phyloP scores from a whole-genome alignment of 1,140 invertebrate species.

The Drosophila bocqueti region DNA sequence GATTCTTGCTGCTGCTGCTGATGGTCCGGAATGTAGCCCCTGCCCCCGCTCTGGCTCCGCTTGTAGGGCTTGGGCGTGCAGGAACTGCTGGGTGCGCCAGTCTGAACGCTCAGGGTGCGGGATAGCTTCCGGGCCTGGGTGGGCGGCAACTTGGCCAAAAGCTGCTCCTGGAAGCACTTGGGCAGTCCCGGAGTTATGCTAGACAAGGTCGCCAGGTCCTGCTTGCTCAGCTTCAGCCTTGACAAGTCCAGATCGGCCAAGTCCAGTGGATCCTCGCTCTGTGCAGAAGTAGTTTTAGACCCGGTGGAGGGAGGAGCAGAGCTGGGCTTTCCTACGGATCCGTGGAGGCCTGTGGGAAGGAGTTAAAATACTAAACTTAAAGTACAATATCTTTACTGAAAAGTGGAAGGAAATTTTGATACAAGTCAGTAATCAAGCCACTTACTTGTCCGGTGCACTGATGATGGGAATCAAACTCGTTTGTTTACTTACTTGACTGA shows the following conservation, averaged over 20 bases:
- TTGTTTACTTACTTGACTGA: constrained; percentile 32
- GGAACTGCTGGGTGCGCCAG: constrained; percentile 35
- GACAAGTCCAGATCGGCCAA: constrained; percentile 88
- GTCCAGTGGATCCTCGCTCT: constrained; percentile 86
- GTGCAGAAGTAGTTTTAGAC: neutral
- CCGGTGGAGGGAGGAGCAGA: constrained; percentile 45
- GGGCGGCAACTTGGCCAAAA: constrained; percentile 88
- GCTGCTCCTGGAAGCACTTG: constrained; percentile 88
- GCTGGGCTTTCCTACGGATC: constrained; percentile 37
- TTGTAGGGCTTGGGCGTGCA: constrained; percentile 67
- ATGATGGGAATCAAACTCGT: neutral
- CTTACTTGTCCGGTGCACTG: constrained; percentile 46
- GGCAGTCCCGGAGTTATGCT: constrained; percentile 88
- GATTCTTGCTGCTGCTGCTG: constrained; percentile 16
- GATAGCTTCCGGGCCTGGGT: constrained; percentile 87
- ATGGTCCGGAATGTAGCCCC: constrained; percentile 53
- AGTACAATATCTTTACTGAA: too few species aligned
- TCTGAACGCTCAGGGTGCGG: constrained; percentile 87
- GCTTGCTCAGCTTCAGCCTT: constrained; percentile 88
- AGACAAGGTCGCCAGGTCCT: constrained; percentile 88
- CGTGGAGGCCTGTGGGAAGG: constrained; percentile 55
- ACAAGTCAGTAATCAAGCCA: constrained; percentile 15
- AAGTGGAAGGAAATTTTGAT: neutral
- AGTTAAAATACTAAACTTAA: neutral
- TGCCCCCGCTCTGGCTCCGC: constrained; percentile 80